A percentile compares a stretch with the other conserved stretches of the same genome.
Evolutionary conservation across 2,113 vertebrate genomes (phyloP).

Genomic region (Cavia porcellus): DNA sequence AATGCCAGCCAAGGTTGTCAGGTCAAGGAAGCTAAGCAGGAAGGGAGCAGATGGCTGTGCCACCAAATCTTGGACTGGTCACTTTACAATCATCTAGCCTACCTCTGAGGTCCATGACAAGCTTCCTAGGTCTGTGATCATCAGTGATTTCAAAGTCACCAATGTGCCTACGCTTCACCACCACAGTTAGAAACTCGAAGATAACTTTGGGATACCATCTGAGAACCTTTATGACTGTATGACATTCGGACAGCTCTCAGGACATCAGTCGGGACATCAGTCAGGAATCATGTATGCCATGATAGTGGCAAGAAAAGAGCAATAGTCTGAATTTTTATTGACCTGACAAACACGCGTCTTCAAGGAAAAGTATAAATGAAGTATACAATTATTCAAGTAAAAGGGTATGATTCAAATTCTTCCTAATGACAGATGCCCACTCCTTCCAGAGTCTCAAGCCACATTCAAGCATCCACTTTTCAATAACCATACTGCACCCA

Average conservation of each 20-base stretch:
- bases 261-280: neutral
- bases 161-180: neutral
- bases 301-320: neutral
- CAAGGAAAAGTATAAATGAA: neutral
- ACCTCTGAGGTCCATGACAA: neutral
- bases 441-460: neutral
- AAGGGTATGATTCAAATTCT: neutral
- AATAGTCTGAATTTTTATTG: neutral
- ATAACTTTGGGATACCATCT: neutral
- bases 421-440: neutral
- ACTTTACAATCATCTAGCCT: neutral
- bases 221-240: neutral
- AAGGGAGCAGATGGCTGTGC: neutral
- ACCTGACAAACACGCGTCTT: conserved; percentile 3
- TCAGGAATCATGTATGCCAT: no score
- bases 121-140: neutral
- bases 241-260: neutral
- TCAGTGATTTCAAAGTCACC: neutral
- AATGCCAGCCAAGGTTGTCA: neutral
- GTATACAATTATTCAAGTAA: neutral
- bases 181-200: neutral
- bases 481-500: neutral
- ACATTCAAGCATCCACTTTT: neutral
- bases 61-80: neutral
- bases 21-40: neutral